phyloP scores from a whole-genome alignment of 1,140 invertebrate species.

The Drosophila yakuba region DNA sequence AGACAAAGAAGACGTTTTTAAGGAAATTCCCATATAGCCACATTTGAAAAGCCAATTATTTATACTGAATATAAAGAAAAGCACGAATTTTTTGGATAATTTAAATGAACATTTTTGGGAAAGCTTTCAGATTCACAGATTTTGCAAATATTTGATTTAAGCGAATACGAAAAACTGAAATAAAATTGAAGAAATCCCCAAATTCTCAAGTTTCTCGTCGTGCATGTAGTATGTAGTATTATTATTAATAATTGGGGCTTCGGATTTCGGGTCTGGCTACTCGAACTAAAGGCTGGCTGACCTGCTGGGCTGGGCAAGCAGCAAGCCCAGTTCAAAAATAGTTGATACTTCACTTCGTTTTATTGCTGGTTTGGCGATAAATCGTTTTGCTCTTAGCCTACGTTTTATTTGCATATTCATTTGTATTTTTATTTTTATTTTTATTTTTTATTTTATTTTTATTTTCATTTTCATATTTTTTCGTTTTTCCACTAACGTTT shows the following conservation, averaged over 20 bases:
- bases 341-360: conserved; percentile 17
- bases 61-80: too few relatives aligned
- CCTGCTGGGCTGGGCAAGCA: conserved; percentile 76
- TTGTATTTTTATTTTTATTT: too few relatives aligned
- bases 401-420: conserved; percentile 1
- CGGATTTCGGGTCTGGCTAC: conserved; percentile 20
- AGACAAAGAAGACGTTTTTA: background rate
- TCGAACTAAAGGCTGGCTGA: conserved; percentile 65
- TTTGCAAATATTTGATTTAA: background rate
- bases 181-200: conserved; percentile 30
- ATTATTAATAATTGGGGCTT: conserved; percentile 1
- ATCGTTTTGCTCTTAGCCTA: conserved; percentile 33
- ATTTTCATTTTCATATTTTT: too few relatives aligned
- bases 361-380: conserved; percentile 5
- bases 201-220: conserved; percentile 7
- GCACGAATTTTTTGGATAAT: background rate
- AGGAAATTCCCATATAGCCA: too few relatives aligned
- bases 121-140: background rate
- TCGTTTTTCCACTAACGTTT: conserved; percentile 1
- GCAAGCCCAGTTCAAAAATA: conserved; percentile 72
- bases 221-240: background rate
- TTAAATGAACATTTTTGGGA: background rate
- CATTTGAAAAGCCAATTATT: too few relatives aligned
- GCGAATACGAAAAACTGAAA: conserved; percentile 1
- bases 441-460: too few relatives aligned